phyloP scores from a whole-genome alignment of 2,888 invertebrate genomes.

The Latrodectus elegans region DNA sequence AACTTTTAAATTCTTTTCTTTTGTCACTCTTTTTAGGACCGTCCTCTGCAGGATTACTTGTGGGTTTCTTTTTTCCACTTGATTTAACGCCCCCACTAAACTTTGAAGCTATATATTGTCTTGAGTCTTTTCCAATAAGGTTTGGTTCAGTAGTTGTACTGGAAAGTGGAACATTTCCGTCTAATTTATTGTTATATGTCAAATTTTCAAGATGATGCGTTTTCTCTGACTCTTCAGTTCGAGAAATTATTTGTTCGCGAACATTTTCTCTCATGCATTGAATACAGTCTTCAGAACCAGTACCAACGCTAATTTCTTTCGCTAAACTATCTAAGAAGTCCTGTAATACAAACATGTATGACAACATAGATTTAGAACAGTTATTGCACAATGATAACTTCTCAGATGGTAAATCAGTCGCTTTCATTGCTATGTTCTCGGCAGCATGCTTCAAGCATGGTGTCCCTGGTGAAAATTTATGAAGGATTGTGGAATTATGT shows the following conservation, averaged over 20 bases:
- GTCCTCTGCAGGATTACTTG: too few species aligned
- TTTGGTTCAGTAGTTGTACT: background rate
- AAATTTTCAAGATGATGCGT: too few species aligned
- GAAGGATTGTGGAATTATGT: background rate
- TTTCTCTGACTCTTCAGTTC: background rate
- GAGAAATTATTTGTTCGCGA: background rate
- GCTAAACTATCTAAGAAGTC: slow-evolving; percentile 62
- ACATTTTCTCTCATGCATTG: slow-evolving; percentile 49
- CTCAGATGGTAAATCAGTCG: slow-evolving; percentile 31
- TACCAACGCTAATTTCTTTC: slow-evolving; percentile 33
- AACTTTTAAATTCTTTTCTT: too few species aligned
- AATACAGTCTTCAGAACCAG: slow-evolving; percentile 17
- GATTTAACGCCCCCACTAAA: background rate
- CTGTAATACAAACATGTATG: slow-evolving; percentile 62
- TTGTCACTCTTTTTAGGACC: too few species aligned
- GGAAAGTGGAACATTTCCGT: background rate
- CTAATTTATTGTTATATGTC: background rate
- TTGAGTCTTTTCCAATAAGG: too few species aligned
- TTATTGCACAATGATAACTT: slow-evolving; percentile 51
- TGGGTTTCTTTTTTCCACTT: too few species aligned
- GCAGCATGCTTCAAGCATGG: slow-evolving; percentile 61
- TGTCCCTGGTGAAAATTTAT: background rate
- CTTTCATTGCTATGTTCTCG: slow-evolving; percentile 46
- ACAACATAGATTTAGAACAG: slow-evolving; percentile 66
- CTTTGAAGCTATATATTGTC: background rate